Evolutionary conservation across 2,113 vertebrate genomes (phyloP).

Genomic region (Callopanchax toddi): DNA sequence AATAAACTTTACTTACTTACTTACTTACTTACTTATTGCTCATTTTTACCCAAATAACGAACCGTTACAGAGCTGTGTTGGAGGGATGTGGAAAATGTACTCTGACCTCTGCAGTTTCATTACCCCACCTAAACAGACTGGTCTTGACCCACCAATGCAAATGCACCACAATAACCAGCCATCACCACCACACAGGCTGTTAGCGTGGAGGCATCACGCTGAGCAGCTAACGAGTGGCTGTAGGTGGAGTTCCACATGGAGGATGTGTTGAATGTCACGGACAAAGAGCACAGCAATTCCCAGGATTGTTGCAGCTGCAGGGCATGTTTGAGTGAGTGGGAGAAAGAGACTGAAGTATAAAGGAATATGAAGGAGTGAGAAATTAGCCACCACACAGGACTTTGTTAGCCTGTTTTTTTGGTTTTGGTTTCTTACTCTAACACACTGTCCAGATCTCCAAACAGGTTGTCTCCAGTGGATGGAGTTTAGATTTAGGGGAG

Average conservation of each 20-base stretch:
- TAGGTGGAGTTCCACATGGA: conserved; percentile 20
- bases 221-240: conserved; percentile 24
- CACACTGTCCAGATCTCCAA: conserved; percentile 39
- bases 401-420: conserved; percentile 41
- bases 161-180: not conserved
- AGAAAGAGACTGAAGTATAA: conserved; percentile 24
- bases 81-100: too few relatives aligned
- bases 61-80: too few relatives aligned
- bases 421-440: conserved; percentile 18
- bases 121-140: too few relatives aligned
- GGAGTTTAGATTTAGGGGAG: not conserved
- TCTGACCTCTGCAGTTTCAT: too few relatives aligned
- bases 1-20: too few relatives aligned
- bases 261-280: conserved; percentile 47
- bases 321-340: conserved; percentile 22
- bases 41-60: too few relatives aligned
- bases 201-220: conserved; percentile 6
- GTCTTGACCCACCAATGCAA: too few relatives aligned
- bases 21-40: too few relatives aligned
- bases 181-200: conserved; percentile 1
- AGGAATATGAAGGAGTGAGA: conserved; percentile 35
- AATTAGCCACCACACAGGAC: conserved; percentile 15
- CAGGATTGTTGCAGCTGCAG: conserved; percentile 36
- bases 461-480: conserved; percentile 34
- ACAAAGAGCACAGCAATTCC: conserved; percentile 41